Evolutionary conservation across 2,797 vertebrate species (phyloP).

Genomic region (Microhierax caerulescens): DNA sequence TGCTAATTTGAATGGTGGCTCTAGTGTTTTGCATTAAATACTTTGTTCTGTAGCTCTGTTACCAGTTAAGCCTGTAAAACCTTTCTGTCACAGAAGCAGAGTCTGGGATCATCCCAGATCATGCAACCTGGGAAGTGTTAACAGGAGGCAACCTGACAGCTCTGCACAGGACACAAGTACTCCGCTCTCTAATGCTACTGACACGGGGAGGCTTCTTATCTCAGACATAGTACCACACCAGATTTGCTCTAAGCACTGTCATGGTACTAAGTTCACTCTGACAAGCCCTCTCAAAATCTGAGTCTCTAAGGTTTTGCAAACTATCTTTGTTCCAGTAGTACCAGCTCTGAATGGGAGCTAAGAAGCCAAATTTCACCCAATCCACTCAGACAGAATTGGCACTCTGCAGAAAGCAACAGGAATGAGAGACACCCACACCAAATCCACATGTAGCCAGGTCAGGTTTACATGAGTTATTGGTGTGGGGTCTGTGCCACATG

Average conservation of each 20-base stretch:
- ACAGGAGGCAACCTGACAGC: not conserved
- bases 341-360: not conserved
- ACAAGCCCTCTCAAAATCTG: not conserved
- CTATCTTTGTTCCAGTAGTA: not conserved
- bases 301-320: not conserved
- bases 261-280: not conserved
- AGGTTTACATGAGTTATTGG: not conserved
- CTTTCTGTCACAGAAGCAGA: not conserved
- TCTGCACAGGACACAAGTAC: not conserved
- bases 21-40: not conserved
- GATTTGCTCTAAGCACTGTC: not conserved
- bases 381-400: not conserved
- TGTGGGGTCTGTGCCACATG: not conserved
- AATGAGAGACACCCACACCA: not conserved
- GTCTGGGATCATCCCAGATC: not conserved
- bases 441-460: not conserved
- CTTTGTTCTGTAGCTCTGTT: not conserved
- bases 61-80: not conserved
- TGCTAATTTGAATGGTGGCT: not conserved
- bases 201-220: not conserved
- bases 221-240: not conserved
- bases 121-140: not conserved
- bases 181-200: not conserved
- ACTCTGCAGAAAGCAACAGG: not conserved
- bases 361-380: not conserved